A percentile compares a stretch with the other conserved stretches of the same genome.
These are phyloP conservation scores for Anser brachyrhynchus DNA, from an alignment of 2,113 vertebrate genomes.

Conservation along the genomic window DNA sequence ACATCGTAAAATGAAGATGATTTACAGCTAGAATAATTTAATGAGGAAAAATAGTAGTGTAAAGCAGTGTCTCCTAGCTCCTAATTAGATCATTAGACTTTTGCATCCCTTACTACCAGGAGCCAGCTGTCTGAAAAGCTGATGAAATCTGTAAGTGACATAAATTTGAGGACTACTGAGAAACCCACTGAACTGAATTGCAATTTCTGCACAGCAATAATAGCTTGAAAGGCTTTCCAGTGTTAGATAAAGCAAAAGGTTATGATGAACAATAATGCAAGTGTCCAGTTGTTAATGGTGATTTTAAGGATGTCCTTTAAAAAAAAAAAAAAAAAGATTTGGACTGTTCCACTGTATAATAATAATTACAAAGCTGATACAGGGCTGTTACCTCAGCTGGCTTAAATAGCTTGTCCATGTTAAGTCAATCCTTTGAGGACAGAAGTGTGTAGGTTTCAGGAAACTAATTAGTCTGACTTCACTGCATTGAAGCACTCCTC, in stretches of 20 bases:
- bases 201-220: not conserved
- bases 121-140: constrained; percentile 10
- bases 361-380: not conserved
- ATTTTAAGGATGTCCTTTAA: not conserved
- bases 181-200: not conserved
- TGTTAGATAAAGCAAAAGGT: not conserved
- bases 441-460: not conserved
- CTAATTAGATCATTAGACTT: constrained; percentile 36
- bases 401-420: constrained; percentile 2
- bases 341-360: not conserved
- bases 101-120: not conserved
- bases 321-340: not conserved
- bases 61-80: not conserved
- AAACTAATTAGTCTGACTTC: not conserved
- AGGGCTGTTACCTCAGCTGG: not conserved
- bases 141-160: not conserved
- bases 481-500: not conserved
- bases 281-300: not conserved
- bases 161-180: constrained; percentile 18
- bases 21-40: constrained; percentile 16
- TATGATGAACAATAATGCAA: not conserved
- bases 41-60: not conserved
- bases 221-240: not conserved
- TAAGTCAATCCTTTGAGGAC: not conserved
- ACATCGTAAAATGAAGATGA: not conserved